Evolutionary conservation across 2,797 vertebrate species (phyloP), one percentile per base, ranked within the genome.

Genomic region (Danio tinwini): DNA sequence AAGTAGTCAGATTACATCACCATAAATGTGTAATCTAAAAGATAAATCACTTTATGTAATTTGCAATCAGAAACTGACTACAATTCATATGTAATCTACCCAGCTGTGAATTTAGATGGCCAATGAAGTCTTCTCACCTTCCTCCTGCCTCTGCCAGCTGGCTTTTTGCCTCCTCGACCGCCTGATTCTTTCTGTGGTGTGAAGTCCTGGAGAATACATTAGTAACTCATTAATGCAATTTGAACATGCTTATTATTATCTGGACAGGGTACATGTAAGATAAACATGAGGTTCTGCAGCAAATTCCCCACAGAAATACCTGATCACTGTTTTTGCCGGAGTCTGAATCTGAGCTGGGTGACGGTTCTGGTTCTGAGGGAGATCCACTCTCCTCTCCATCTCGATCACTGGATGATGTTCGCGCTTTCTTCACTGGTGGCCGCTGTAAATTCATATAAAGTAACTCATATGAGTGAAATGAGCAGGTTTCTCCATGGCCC

Each of bases 241-340:
- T n/a, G 10, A 37, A 68, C n/a, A 19, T 12, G 55, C 19, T 8
- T 63, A 8, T 16, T 40, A 14, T 39, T 44, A 44, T 8, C 5
- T 6, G 16, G 16, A 42, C 40, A 21, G 13, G 8, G 11, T 12
- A 47, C 11, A 5, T 16, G 16, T 11, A 74, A 29, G 1, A 10
- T 16, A 81, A 14, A 37, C 19, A 40, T 55, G 5, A 63, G 14
- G 11, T n/a, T 37, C 39, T 11, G 40, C 3, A 69, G 29, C 29
- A 53, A 69, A 69, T 5, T 53, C 37, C 16, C 2, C 6, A 7
- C 0, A 16, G 14, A 2, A 13, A 74, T 61, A 97, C 97, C 95
- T 99, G 97, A 89, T 99, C 97, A 3, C 97, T 99, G 90, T 97
- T 97, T 87, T 98, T 98, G 70, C 95, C 96, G 0, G 96, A 97